Evolutionary conservation across 2,888 invertebrate genomes (phyloP), one percentile per base, ranked within the genome.

Genomic region (Anthophora plumipes): DNA sequence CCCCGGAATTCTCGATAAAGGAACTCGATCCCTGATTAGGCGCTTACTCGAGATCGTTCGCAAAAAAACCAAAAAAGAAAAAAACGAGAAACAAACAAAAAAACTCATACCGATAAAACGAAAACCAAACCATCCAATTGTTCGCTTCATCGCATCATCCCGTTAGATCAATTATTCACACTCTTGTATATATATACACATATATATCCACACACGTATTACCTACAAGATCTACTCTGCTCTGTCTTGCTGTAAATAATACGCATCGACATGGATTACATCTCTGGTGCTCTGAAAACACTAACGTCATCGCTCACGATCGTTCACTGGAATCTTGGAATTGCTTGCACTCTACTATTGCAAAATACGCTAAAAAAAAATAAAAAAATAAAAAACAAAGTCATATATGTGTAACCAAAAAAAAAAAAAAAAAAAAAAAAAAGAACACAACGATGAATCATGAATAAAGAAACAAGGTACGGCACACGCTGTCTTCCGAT

Each of bases 191-290:
- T 76, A 82, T 69, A 69, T 63, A 59, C 91, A 91, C 85, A 89
- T 37, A 64, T 61, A 75, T 43, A 63, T 89, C 39, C 68, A 81
- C 64, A 85, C 71, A 77, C 77, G 77, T 67, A 76, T 77, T 64
- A 81, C 69, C 75, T 79, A 82, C 77, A 84, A 81, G 79, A 83
- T 88, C 87, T 90, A 89, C 88, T 87, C 90, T 89, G 90, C 91
- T 92, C 91, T 90, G 88, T 92, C 89, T 91, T 88, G 93, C 93
- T 93, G 93, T 93, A 93, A 92, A 93, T 93, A 93, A 93, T 91
- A 91, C 86, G 92, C 92, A 93, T 93, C 91, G 91, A 91, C 91
- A 91, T 90, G 90, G 90, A 91, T 88, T 57, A 89, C 91, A 92
- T 91, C 89, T 81, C 61, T 92, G 93, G 92, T 93, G 91, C 91